Conservation (phyloP, 2,888 invertebrate species). For the Pasiphila rectangulata region DNA sequence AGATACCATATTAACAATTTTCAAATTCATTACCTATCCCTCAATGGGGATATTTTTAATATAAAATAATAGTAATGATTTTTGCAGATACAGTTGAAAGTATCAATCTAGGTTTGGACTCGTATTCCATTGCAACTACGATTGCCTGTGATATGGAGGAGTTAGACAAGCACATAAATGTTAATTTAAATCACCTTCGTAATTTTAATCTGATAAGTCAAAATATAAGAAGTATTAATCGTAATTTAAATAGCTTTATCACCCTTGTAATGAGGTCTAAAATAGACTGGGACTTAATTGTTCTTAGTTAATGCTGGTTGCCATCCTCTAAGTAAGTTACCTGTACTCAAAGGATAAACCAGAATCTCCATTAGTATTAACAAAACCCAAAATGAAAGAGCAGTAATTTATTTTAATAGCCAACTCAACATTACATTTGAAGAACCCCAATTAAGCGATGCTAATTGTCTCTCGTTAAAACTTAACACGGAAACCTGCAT, state of each 20-base stretch:
- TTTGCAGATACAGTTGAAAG: neutral
- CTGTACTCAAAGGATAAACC: slow-evolving; percentile 22
- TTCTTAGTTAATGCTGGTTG: slow-evolving; percentile 35
- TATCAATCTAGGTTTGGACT: slow-evolving; percentile 12
- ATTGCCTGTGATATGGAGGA: slow-evolving; percentile 2
- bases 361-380: slow-evolving; percentile 15
- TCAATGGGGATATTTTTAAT: neutral
- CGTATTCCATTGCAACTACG: neutral
- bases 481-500: slow-evolving; percentile 11
- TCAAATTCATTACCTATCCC: too few relatives aligned
- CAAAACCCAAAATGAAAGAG: slow-evolving; percentile 37
- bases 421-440: slow-evolving; percentile 8
- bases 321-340: slow-evolving; percentile 18
- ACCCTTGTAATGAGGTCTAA: slow-evolving; percentile 22
- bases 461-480: slow-evolving; percentile 28
- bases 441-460: slow-evolving; percentile 23
- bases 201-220: slow-evolving; percentile 26
- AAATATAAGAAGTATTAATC: slow-evolving; percentile 34
- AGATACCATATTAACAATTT: neutral
- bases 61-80: neutral
- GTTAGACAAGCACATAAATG: neutral
- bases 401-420: slow-evolving; percentile 26
- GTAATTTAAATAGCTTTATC: slow-evolving; percentile 25
- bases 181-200: neutral
- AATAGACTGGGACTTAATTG: slow-evolving; percentile 29